Base-by-base conservation (phyloP, 2,797 vertebrate genomes). In the Pantherophis vulpinus region DNA sequence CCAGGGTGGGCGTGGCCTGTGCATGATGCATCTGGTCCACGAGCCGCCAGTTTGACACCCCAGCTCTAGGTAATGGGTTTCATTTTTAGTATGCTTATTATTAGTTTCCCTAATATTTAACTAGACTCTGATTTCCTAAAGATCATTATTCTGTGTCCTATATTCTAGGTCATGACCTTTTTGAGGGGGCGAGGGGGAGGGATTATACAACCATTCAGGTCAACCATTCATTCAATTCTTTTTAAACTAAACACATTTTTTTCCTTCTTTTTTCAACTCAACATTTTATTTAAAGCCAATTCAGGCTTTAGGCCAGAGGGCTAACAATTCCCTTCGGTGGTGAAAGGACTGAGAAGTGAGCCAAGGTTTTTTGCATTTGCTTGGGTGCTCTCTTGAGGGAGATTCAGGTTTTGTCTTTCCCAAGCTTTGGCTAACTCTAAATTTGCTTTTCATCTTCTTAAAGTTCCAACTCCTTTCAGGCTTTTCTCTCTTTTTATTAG, bases 121-220 rank as follows among this genome's bases (percentile, higher is more conserved):
- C 32, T 8, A 79, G 70, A 74, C 16, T 79, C 7, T 79, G 18
- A 42, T 79, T 79, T 79, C 18, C 37, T 79, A 42, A 20, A 42
- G 1, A 79, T 42, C 18, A 79, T 42, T 79, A 79, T 42, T 79
- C 32, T 20, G 37, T 42, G 37, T 37, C 8, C 70, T 79, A 42
- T 42, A 42, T 23, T 79, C 37, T 79, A 9, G 18, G 37, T 37
- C 32, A 9, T 37, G 7, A 7, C 37, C 11, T 42, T 79, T 42
- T 42, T 42, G 37, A 16, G n/a, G n/a, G 13, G 5, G 1, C 0
- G 0, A 42, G 16, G 13, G 14, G n/a, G 12, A 0, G 14, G 2
- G 14, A 23, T 79, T 79, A 3, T 42, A 42, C 18, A 42, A 42
- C 18, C 37, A 42, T 79, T 79, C 74, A 79, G n/a, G n/a, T n/a